A percentile compares a stretch with the other conserved stretches of the same genome.
These are phyloP conservation scores for Drosophila athabasca DNA, from an alignment of 1,140 invertebrate genomes.

Conservation along the genomic window DNA sequence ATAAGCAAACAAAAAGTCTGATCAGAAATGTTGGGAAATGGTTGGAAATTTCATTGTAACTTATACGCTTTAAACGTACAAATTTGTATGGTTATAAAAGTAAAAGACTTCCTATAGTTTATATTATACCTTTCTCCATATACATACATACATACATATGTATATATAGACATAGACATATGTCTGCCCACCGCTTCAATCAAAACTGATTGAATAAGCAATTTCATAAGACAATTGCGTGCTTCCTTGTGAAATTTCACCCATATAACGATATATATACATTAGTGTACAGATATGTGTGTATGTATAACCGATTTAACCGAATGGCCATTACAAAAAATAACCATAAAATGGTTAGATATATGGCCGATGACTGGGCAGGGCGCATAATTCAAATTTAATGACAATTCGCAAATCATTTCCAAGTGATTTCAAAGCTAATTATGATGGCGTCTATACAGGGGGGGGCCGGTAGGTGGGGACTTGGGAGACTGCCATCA, in stretches of 20 bases:
- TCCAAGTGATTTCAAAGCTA: slow-evolving; percentile 29
- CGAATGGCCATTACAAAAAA: slow-evolving; percentile 41
- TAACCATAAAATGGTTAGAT: slow-evolving; percentile 16
- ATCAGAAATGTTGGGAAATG: too few species aligned
- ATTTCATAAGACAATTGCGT: slow-evolving; percentile 44
- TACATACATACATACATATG: slow-evolving; percentile 1
- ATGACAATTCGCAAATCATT: slow-evolving; percentile 55
- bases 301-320: slow-evolving; percentile 40
- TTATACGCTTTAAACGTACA: too few species aligned
- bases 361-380: slow-evolving; percentile 45
- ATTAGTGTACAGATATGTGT: neutral
- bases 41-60: too few species aligned
- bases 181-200: slow-evolving; percentile 16
- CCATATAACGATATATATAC: slow-evolving; percentile 2
- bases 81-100: too few species aligned
- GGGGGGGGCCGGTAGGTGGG: neutral
- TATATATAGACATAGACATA: too few species aligned
- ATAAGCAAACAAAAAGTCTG: too few species aligned
- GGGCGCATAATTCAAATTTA: slow-evolving; percentile 44
- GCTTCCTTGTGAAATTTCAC: slow-evolving; percentile 79
- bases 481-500: slow-evolving; percentile 39
- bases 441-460: slow-evolving; percentile 15
- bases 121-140: slow-evolving; percentile 25
- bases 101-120: slow-evolving; percentile 5
- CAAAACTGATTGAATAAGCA: slow-evolving; percentile 50